phyloP scores from a whole-genome alignment of 2,888 invertebrate species.

The Amphipyra berbera region DNA sequence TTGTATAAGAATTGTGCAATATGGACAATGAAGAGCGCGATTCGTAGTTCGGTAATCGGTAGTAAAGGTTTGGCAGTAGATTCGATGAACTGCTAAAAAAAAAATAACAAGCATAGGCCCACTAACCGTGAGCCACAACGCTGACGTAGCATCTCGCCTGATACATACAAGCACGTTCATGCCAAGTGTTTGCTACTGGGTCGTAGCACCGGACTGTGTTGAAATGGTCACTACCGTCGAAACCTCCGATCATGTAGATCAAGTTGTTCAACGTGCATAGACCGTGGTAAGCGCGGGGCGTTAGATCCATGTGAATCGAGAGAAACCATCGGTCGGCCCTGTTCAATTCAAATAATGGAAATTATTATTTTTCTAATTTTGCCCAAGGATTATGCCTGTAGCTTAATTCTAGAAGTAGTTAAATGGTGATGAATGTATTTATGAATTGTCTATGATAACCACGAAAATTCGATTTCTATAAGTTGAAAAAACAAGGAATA shows the following conservation, averaged over 20 bases:
- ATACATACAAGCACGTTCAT: slow-evolving; percentile 94
- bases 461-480: too few relatives aligned
- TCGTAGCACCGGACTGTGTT: slow-evolving; percentile 95
- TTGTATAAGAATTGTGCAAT: background rate
- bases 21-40: too few relatives aligned
- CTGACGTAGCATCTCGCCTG: slow-evolving; percentile 95
- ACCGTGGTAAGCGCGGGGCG: slow-evolving; percentile 94
- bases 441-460: too few relatives aligned
- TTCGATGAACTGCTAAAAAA: too few relatives aligned
- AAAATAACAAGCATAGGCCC: background rate
- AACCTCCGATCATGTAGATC: slow-evolving; percentile 95
- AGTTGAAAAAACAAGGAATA: too few relatives aligned
- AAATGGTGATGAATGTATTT: too few relatives aligned
- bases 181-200: slow-evolving; percentile 94
- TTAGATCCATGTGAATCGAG: slow-evolving; percentile 91
- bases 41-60: too few relatives aligned
- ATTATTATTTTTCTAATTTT: too few relatives aligned
- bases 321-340: slow-evolving; percentile 95
- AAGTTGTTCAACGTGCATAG: slow-evolving; percentile 92
- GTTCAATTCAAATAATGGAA: slow-evolving; percentile 37
- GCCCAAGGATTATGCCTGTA: too few relatives aligned
- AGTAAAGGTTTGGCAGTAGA: too few relatives aligned
- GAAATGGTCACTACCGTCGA: slow-evolving; percentile 94
- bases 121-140: slow-evolving; percentile 91
- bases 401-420: too few relatives aligned